These are phyloP conservation scores for Heliocidaris erythrogramma DNA, from an alignment of 35 echinoderm and acorn worm genomes.

Conservation along the genomic window DNA sequence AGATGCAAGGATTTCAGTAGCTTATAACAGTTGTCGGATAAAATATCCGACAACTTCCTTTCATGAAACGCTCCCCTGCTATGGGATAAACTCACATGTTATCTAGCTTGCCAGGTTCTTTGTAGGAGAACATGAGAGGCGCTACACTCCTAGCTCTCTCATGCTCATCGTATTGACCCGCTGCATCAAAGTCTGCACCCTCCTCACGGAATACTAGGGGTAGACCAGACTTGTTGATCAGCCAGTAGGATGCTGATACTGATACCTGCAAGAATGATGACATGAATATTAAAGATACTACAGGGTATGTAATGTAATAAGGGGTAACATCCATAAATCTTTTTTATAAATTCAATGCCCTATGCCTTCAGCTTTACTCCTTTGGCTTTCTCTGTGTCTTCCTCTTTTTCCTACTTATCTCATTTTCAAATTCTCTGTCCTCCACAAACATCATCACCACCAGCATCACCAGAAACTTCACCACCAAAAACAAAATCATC, in stretches of 20 bases:
- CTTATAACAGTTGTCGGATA: too few species aligned
- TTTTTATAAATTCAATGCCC: not conserved
- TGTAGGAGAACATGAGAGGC: constrained; percentile 88
- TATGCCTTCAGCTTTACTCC: not conserved
- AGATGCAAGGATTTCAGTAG: too few species aligned
- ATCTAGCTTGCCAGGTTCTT: constrained; percentile 53
- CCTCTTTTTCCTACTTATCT: too few species aligned
- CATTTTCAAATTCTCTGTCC: not conserved
- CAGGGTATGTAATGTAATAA: too few species aligned
- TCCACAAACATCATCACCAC: not conserved
- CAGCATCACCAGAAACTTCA: not conserved
- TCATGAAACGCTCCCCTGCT: too few species aligned
- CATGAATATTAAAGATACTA: not conserved
- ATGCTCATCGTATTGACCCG: constrained; percentile 89
- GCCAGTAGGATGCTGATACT: constrained; percentile 88
- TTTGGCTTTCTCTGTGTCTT: not conserved
- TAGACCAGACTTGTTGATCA: constrained; percentile 93
- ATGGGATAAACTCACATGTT: constrained; percentile 61
- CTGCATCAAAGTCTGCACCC: constrained; percentile 63
- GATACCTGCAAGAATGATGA: constrained; percentile 56
- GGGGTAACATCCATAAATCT: too few species aligned
- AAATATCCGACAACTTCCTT: too few species aligned
- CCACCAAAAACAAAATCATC: not conserved
- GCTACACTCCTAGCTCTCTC: constrained; percentile 87
- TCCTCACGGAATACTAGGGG: constrained; percentile 92